Conservation (phyloP, 2,113 vertebrate genomes). For the Bufo bufo region DNA sequence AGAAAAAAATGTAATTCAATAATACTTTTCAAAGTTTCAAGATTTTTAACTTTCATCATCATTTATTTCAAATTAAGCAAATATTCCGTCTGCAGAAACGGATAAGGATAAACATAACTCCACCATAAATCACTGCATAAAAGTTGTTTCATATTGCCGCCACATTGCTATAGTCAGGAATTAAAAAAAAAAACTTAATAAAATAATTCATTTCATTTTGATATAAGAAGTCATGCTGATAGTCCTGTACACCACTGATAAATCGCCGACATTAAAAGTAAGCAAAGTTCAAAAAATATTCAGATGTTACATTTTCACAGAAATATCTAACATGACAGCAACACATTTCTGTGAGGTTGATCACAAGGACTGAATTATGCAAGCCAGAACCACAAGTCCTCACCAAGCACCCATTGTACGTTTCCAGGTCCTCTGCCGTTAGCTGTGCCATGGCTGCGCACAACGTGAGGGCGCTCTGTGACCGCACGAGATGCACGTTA, state of each 20-base stretch:
- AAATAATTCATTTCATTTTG: constrained; percentile 11
- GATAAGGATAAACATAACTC: neutral
- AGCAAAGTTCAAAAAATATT: neutral
- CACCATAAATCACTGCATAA: constrained; percentile 33
- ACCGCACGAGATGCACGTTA: no score
- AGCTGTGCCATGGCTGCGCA: no score
- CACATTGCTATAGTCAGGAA: neutral
- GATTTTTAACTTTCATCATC: neutral
- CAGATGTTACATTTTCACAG: neutral
- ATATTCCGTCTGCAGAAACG: neutral
- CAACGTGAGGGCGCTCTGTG: no score
- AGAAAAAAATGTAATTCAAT: no score
- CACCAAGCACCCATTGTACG: neutral
- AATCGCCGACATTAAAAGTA: neutral
- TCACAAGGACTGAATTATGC: neutral
- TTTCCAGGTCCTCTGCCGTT: no score
- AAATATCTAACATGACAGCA: constrained; percentile 9
- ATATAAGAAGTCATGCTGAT: constrained; percentile 26
- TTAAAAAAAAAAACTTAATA: neutral
- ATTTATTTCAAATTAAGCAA: neutral
- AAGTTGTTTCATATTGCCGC: neutral
- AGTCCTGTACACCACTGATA: constrained; percentile 36
- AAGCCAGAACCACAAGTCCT: neutral
- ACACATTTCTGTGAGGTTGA: neutral
- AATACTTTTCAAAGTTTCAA: neutral